phyloP scores from a whole-genome alignment of 1,140 invertebrate genomes.

The Sycobia sp. region DNA sequence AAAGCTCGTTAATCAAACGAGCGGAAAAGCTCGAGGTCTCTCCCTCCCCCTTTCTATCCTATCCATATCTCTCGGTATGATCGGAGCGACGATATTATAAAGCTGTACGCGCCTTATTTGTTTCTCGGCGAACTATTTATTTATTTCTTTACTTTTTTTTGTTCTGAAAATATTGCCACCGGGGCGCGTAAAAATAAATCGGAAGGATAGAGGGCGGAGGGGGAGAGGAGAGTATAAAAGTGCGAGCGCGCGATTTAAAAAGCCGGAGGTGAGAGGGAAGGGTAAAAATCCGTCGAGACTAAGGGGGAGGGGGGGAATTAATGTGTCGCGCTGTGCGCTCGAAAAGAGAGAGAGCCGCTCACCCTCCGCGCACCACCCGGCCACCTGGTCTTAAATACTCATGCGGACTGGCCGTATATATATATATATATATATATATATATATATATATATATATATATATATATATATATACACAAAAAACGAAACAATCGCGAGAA shows the following conservation, averaged over 20 bases:
- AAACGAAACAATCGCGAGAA: constrained; percentile 34
- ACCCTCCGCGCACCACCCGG: too few relatives aligned
- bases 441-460: too few relatives aligned
- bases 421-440: too few relatives aligned
- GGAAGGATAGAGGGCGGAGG: not conserved
- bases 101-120: constrained; percentile 17
- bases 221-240: not conserved
- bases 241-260: too few relatives aligned
- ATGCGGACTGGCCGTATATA: not conserved
- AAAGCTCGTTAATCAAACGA: constrained; percentile 15
- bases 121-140: constrained; percentile 13
- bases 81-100: constrained; percentile 30
- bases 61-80: not conserved
- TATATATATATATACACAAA: too few relatives aligned
- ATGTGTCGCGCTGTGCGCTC: constrained; percentile 9
- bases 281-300: not conserved
- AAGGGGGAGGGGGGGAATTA: constrained; percentile 28
- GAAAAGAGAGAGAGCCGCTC: not conserved
- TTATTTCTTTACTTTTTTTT: too few relatives aligned
- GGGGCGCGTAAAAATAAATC: constrained; percentile 6
- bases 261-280: not conserved
- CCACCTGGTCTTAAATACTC: constrained; percentile 19
- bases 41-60: not conserved
- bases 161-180: constrained; percentile 21
- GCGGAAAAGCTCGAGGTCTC: constrained; percentile 15